A percentile compares a stretch with the other conserved stretches of the same genome.
phyloP scores from a whole-genome alignment of 2,888 invertebrate species.

The Drosophila dives region DNA sequence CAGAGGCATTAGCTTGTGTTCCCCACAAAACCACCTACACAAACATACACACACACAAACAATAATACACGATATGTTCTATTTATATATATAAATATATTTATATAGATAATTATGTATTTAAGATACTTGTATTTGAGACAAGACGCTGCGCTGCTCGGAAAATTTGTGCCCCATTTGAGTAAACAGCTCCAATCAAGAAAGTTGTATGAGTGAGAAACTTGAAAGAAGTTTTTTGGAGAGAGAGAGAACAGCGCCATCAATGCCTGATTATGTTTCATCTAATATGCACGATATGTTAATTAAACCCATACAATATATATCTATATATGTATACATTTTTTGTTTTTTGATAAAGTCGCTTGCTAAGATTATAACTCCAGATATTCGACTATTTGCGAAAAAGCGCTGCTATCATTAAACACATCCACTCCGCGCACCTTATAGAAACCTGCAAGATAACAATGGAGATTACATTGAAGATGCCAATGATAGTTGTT shows the following conservation, averaged over 20 bases:
- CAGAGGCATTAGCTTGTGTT: conserved; percentile 26
- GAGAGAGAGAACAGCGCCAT: conserved; percentile 28
- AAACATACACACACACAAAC: conserved; percentile 47
- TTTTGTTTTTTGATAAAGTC: conserved; percentile 23
- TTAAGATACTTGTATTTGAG: conserved; percentile 57
- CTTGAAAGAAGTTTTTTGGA: conserved; percentile 14
- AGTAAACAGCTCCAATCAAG: conserved; percentile 58
- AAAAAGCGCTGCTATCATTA: conserved; percentile 78
- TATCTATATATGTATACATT: conserved; percentile 5
- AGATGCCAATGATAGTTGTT: accelerated
- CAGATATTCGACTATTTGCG: conserved; percentile 75
- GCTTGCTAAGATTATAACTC: conserved; percentile 64
- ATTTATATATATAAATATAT: conserved; percentile 57
- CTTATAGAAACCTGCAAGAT: conserved; percentile 81
- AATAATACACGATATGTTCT: conserved; percentile 52
- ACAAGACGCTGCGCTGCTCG: conserved; percentile 55
- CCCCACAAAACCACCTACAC: conserved; percentile 56
- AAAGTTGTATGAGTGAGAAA: conserved; percentile 27
- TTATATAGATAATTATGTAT: conserved; percentile 65
- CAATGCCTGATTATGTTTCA: conserved; percentile 71
- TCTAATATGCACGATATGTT: conserved; percentile 62
- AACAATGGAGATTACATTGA: neutral
- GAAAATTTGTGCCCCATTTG: conserved; percentile 62
- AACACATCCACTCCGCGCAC: conserved; percentile 83
- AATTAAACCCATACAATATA: conserved; percentile 44